Evolutionary conservation across 2,113 vertebrate genomes (phyloP).

Genomic region (Lamprotornis superbus): DNA sequence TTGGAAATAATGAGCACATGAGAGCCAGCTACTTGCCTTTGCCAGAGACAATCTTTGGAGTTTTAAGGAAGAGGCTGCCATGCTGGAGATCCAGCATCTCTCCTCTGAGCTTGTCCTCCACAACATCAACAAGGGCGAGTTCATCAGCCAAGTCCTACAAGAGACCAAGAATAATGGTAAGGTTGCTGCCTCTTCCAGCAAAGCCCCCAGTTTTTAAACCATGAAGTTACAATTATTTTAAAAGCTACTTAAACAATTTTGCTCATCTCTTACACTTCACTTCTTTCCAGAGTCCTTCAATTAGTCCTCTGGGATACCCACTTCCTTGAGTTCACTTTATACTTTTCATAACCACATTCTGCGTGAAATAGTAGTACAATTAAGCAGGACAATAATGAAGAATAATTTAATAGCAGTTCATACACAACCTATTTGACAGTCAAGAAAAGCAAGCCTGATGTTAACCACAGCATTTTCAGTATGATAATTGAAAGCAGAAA

Average conservation of each 20-base stretch:
- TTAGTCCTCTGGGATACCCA: not conserved
- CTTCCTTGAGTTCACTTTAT: not conserved
- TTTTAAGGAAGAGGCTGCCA: constrained; percentile 94
- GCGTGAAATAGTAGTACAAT: not conserved
- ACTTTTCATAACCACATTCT: not conserved
- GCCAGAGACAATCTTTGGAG: constrained; percentile 93
- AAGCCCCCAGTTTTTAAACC: not conserved
- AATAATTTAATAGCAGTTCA: not conserved
- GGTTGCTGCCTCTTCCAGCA: not conserved
- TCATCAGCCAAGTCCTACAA: constrained; percentile 92
- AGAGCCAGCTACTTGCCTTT: constrained; percentile 81
- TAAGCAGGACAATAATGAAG: not conserved
- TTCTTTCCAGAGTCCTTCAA: not conserved
- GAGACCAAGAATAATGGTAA: not conserved
- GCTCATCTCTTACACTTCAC: not conserved
- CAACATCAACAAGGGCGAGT: constrained; percentile 94
- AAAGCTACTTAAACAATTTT: not conserved
- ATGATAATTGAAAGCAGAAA: not conserved
- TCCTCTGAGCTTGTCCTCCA: constrained; percentile 96
- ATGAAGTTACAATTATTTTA: not conserved
- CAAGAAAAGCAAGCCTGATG: not conserved
- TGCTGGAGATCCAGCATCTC: constrained; percentile 97
- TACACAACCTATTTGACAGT: not conserved
- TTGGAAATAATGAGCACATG: not conserved
- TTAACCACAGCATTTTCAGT: not conserved